Conservation (phyloP, 2,888 invertebrate species). For the Eupithecia dodoneata region DNA sequence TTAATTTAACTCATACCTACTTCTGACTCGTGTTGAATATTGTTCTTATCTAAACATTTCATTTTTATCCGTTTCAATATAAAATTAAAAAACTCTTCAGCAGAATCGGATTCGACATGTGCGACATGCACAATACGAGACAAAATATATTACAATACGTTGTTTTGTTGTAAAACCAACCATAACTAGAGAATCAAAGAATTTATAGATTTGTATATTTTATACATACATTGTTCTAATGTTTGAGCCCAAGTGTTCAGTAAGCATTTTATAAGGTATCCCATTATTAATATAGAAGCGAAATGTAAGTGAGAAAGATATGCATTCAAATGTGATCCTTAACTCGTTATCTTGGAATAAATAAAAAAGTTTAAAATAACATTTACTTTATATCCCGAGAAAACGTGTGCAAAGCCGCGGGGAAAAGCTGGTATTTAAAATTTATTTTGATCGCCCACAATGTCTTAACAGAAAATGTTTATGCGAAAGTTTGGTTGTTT, state of each 20-base stretch:
- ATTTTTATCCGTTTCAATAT: slow-evolving; percentile 49
- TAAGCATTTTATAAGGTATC: too few relatives aligned
- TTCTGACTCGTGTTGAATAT: background rate
- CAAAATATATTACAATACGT: slow-evolving; percentile 23
- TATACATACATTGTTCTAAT: too few relatives aligned
- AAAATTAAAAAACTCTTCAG: slow-evolving; percentile 50
- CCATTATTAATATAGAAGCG: too few relatives aligned
- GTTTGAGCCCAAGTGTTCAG: too few relatives aligned
- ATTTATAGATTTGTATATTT: background rate
- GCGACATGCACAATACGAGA: slow-evolving; percentile 51
- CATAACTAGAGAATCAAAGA: background rate
- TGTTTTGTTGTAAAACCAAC: background rate
- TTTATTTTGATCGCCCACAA: too few relatives aligned
- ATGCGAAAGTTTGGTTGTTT: background rate
- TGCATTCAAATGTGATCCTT: too few relatives aligned
- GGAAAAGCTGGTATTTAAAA: too few relatives aligned
- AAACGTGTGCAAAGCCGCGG: too few relatives aligned
- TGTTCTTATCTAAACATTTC: slow-evolving; percentile 41
- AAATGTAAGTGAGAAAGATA: too few relatives aligned
- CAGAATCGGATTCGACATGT: slow-evolving; percentile 45
- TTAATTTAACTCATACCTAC: background rate
- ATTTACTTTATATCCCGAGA: background rate
- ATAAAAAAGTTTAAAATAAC: too few relatives aligned
- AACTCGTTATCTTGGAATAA: too few relatives aligned
- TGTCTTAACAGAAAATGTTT: background rate